These are phyloP conservation scores for Scaptomyza montana DNA, from an alignment of 1,140 invertebrate genomes.

Conservation along the genomic window DNA sequence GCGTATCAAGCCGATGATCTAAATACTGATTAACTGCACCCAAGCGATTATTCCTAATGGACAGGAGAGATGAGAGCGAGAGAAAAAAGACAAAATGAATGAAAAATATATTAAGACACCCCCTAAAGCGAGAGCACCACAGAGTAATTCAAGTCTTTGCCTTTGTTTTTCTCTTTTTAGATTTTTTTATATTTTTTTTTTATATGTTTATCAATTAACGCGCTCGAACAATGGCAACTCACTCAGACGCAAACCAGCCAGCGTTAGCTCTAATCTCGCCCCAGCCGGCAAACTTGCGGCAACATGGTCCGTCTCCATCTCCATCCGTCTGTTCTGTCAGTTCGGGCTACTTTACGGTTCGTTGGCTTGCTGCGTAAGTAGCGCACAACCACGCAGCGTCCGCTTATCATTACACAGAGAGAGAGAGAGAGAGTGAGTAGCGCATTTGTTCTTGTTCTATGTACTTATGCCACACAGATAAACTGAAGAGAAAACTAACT, in stretches of 20 bases:
- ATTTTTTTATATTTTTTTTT: constrained; percentile 28
- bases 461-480: constrained; percentile 39
- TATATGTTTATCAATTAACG: constrained; percentile 75
- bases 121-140: neutral
- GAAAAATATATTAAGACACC: constrained; percentile 41
- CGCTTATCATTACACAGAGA: neutral
- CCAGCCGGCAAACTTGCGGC: constrained; percentile 12
- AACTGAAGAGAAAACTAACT: constrained; percentile 37
- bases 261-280: constrained; percentile 55
- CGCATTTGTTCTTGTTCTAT: too few relatives aligned
- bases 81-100: constrained; percentile 25
- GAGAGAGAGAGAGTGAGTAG: too few relatives aligned
- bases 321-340: constrained; percentile 22
- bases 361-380: constrained; percentile 64
- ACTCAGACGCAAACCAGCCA: constrained; percentile 43
- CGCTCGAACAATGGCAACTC: constrained; percentile 62
- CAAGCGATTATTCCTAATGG: constrained; percentile 41
- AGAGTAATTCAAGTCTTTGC: constrained; percentile 7
- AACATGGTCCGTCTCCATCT: constrained; percentile 10
- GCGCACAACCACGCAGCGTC: constrained; percentile 19
- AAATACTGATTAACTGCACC: constrained; percentile 27
- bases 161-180: constrained; percentile 22
- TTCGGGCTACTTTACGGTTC: constrained; percentile 68
- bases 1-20: constrained; percentile 39
- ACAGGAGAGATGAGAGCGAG: constrained; percentile 14